These are phyloP conservation scores for Andricus curvator DNA, from an alignment of 2,888 invertebrate species.

Conservation along the genomic window DNA sequence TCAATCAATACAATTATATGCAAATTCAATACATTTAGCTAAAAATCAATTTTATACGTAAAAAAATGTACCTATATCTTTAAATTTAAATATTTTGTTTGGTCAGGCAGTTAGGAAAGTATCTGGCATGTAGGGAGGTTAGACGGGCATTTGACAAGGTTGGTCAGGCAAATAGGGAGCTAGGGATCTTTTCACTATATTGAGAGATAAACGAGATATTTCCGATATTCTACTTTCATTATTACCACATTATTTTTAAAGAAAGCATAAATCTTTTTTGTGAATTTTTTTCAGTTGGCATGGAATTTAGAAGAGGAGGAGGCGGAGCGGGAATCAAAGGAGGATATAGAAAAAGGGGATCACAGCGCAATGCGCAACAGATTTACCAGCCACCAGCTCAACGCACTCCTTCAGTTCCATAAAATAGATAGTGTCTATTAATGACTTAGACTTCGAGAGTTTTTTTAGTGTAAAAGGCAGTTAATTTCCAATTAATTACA, in stretches of 20 bases:
- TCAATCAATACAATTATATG: no score
- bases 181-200: no score
- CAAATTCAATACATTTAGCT: no score
- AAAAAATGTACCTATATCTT: no score
- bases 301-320: slow-evolving; percentile 71
- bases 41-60: no score
- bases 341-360: slow-evolving; percentile 66
- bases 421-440: slow-evolving; percentile 33
- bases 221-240: no score
- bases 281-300: slow-evolving; percentile 56
- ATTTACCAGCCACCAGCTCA: slow-evolving; percentile 77
- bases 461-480: slow-evolving; percentile 22
- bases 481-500: slow-evolving; percentile 11
- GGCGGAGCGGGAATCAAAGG: slow-evolving; percentile 62
- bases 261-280: not conserved
- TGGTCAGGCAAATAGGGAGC: no score
- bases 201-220: no score
- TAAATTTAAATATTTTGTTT: no score
- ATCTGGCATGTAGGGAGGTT: no score
- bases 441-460: slow-evolving; percentile 5
- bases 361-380: slow-evolving; percentile 73
- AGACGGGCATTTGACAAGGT: no score
- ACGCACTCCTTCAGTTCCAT: slow-evolving; percentile 58
- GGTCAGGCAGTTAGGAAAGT: no score
- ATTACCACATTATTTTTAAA: not conserved